phyloP scores from a whole-genome alignment of 2,113 vertebrate genomes.

The Peromyscus maniculatus region DNA sequence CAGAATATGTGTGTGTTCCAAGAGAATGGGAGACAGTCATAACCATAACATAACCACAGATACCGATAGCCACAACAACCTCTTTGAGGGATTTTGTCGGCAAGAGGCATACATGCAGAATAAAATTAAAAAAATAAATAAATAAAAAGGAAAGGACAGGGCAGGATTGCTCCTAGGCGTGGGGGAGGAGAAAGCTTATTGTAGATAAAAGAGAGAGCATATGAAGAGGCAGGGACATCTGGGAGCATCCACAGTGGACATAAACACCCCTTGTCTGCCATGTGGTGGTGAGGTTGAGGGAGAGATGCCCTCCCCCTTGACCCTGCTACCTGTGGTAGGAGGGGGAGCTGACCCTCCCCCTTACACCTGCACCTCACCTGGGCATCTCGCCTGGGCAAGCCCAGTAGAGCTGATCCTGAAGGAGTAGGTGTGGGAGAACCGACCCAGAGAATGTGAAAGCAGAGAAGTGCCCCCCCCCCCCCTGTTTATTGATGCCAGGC shows the following conservation, averaged over 20 bases:
- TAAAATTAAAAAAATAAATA: not conserved
- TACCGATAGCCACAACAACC: not conserved
- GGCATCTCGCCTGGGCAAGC: too few species aligned
- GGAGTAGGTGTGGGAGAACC: too few species aligned
- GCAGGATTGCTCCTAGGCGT: not conserved
- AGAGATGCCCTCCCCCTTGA: not conserved
- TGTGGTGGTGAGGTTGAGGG: not conserved
- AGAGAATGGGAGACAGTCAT: not conserved
- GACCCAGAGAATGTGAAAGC: too few species aligned
- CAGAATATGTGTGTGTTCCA: not conserved
- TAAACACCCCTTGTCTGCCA: too few species aligned
- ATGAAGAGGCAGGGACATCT: not conserved
- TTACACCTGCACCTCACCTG: not conserved
- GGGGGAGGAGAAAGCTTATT: not conserved
- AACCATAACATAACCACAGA: not conserved
- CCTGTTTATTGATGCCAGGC: too few species aligned
- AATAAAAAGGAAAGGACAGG: not conserved
- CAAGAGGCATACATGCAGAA: not conserved
- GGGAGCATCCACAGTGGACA: not conserved
- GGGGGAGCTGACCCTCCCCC: not conserved
- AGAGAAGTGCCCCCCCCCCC: too few species aligned
- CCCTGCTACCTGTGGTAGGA: not conserved
- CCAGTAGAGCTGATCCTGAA: not conserved
- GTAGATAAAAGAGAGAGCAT: not conserved
- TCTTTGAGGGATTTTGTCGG: slow-evolving; percentile 7